Evolutionary conservation across 2,113 vertebrate genomes (phyloP).

Genomic region (Jaculus jaculus): DNA sequence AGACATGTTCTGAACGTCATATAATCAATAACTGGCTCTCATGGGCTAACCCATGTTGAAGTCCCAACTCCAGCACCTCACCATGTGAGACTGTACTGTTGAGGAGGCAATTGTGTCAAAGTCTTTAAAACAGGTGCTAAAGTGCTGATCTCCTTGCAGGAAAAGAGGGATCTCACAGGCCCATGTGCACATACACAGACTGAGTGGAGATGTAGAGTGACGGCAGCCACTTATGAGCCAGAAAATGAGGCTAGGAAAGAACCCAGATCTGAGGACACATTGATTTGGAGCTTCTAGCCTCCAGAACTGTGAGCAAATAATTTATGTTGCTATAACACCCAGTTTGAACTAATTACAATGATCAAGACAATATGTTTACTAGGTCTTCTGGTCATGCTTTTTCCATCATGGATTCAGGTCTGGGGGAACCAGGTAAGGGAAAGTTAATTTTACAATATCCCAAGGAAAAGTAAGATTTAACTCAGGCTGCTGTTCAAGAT

Average conservation of each 20-base stretch:
- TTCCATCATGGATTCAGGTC: background rate
- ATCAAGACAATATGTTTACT: background rate
- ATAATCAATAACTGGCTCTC: background rate
- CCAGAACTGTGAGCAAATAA: background rate
- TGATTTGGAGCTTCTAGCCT: background rate
- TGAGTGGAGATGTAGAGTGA: background rate
- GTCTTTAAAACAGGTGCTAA: background rate
- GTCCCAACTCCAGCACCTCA: background rate
- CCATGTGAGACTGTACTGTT: background rate
- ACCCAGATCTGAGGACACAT: background rate
- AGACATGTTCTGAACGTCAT: background rate
- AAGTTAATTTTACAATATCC: conserved; percentile 1
- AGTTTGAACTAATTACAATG: background rate
- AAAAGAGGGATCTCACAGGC: background rate
- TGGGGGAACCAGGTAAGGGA: conserved; percentile 1
- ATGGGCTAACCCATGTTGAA: background rate
- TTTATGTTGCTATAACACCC: background rate
- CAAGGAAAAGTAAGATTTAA: background rate
- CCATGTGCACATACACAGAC: background rate
- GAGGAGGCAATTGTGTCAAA: background rate
- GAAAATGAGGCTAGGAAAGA: background rate
- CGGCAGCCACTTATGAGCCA: background rate
- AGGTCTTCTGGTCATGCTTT: background rate
- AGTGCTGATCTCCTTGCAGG: background rate
- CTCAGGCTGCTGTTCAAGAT: background rate